A percentile compares a stretch with the other conserved stretches of the same genome.
These are phyloP conservation scores for Aethes cnicana DNA, from an alignment of 2,888 invertebrate species.

Conservation along the genomic window DNA sequence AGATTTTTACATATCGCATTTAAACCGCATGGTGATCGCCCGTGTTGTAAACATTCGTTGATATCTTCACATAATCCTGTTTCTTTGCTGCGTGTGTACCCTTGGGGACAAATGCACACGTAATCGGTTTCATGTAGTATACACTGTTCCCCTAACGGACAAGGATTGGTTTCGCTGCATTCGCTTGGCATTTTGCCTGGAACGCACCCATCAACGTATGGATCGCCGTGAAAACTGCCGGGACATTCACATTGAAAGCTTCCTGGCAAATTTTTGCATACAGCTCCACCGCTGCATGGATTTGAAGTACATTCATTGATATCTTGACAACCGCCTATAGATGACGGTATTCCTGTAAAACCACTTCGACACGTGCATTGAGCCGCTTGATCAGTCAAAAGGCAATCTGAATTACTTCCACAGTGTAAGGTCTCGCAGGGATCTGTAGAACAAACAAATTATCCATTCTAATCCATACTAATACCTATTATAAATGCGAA, in stretches of 20 bases:
- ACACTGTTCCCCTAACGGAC: conserved; percentile 93
- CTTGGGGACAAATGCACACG: conserved; percentile 94
- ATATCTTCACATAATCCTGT: conserved; percentile 91
- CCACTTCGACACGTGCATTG: conserved; percentile 93
- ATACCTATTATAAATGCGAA: too few species aligned
- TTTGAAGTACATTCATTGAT: conserved; percentile 92
- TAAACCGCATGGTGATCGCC: conserved; percentile 91
- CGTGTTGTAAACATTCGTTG: conserved; percentile 91
- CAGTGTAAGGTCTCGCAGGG: conserved; percentile 94
- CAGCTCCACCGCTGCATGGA: conserved; percentile 92
- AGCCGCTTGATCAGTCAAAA: conserved; percentile 90
- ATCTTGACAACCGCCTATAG: conserved; percentile 90
- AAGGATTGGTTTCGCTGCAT: conserved; percentile 89
- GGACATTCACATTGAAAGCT: conserved; percentile 94
- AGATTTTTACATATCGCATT: conserved; percentile 96
- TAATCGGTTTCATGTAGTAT: conserved; percentile 89
- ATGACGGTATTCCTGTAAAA: conserved; percentile 86
- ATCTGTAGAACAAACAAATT: conserved; percentile 80
- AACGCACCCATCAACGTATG: conserved; percentile 89
- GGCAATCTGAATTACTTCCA: conserved; percentile 94
- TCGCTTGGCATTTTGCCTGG: conserved; percentile 84
- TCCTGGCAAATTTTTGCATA: conserved; percentile 94
- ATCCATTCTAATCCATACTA: too few species aligned
- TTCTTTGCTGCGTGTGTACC: conserved; percentile 89
- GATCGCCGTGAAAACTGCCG: conserved; percentile 89